A percentile compares a stretch with the other conserved stretches of the same genome.
Conservation (phyloP, 1,140 invertebrate genomes). For the Sweltsa coloradensis region DNA sequence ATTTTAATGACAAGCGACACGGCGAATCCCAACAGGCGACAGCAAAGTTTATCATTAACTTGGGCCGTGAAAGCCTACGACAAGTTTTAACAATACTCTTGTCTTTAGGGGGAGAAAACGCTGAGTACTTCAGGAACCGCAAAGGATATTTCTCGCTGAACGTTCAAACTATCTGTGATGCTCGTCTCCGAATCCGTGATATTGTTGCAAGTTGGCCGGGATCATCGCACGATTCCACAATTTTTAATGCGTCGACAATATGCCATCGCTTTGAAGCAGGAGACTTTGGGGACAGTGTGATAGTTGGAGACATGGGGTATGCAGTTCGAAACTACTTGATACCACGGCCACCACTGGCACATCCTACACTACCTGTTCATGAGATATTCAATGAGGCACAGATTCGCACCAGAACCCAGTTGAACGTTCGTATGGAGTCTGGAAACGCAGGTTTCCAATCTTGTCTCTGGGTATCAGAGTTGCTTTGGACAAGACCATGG, state of each 20-base stretch:
- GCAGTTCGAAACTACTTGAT: constrained; percentile 17
- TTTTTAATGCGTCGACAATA: constrained; percentile 20
- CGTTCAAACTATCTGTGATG: constrained; percentile 21
- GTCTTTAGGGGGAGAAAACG: constrained; percentile 23
- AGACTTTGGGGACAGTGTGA: constrained; percentile 17
- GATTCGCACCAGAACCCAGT: too few species aligned
- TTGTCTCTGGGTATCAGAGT: too few species aligned
- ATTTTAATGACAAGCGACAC: too few species aligned
- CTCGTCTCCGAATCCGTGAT: constrained; percentile 17
- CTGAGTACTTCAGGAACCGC: constrained; percentile 28
- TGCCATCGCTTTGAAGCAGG: constrained; percentile 17
- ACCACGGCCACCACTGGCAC: too few species aligned
- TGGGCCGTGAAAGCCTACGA: not conserved
- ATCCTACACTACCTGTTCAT: too few species aligned
- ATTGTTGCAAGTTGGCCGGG: constrained; percentile 22
- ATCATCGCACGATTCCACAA: constrained; percentile 20
- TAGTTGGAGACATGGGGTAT: constrained; percentile 26
- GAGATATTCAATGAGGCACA: too few species aligned
- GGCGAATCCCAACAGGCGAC: too few species aligned
- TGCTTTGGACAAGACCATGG: too few species aligned
- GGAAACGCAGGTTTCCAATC: too few species aligned
- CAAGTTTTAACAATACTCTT: not conserved
- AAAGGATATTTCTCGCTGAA: constrained; percentile 24
- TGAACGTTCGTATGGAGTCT: too few species aligned
- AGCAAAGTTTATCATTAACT: too few species aligned